Evolutionary conservation across 2,113 vertebrate species (phyloP), one percentile per base, ranked within the genome.

Genomic region (Sprattus sprattus): DNA sequence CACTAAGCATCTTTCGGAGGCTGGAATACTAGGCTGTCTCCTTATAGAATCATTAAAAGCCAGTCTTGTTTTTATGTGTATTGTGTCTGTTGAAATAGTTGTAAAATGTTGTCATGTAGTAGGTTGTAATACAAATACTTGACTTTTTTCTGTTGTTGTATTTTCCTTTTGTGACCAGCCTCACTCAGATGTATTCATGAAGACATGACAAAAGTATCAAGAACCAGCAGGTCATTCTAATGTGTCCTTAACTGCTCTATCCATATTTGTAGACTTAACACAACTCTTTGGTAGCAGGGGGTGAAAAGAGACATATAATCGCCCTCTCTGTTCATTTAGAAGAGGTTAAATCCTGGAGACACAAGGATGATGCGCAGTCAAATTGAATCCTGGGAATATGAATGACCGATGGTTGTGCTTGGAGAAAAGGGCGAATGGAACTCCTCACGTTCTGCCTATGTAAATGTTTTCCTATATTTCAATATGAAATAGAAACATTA

Each of bases 281-380:
- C 71, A 78, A 0, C 28, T 44, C 39, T 32, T 32, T 78, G 28
- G 71, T 78, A 2, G 28, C 3, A 4, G 4, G 28, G 71, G 28
- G 71, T n/a, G 71, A 13, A 1, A 28, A 32, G 71, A 2, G 67
- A 4, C 28, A 10, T 39, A 75, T 75, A 75, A 75, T 75, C 67
- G 28, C 2, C 32, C 28, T 82, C 85, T 82, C 67, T 81, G 85
- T 49, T 44, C 2, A 16, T 85, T 32, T 81, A 16, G 28, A 18
- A 87, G 85, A 78, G 71, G 71, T 78, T 78, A 78, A 78, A 78
- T 78, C 25, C 44, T 47, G 86, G 86, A 83, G 87, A 89, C 39
- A 45, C 13, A 32, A 13, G 39, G 82, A 84, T 84, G 83, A 71
- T 71, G 47, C 78, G 82, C 87, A 80, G 81, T 50, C 50, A 16